A percentile compares a stretch with the other conserved stretches of the same genome.
Conservation (phyloP, 2,888 invertebrate genomes). For the Elmis aenea region DNA sequence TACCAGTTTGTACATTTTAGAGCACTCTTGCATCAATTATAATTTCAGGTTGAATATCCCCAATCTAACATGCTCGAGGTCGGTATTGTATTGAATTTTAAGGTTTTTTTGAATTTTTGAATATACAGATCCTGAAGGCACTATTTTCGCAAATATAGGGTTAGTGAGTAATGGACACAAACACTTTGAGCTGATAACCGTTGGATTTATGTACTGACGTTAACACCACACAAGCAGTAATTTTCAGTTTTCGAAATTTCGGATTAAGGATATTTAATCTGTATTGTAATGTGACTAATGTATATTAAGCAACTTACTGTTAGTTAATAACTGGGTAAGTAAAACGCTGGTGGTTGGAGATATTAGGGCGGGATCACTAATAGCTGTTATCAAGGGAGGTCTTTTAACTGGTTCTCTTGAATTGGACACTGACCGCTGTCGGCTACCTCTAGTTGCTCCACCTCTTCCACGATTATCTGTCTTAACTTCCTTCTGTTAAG, state of each 20-base stretch:
- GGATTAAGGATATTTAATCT: background rate
- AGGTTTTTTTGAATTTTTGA: too few species aligned
- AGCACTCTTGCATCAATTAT: too few species aligned
- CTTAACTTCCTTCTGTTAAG: constrained; percentile 25
- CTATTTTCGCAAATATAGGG: too few species aligned
- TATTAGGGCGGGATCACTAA: constrained; percentile 69
- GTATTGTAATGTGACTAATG: background rate
- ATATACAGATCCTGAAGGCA: too few species aligned
- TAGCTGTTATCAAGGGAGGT: constrained; percentile 65
- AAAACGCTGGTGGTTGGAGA: constrained; percentile 58
- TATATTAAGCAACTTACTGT: constrained; percentile 50
- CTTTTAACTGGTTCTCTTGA: constrained; percentile 49
- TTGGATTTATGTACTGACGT: too few species aligned
- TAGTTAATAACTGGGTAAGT: constrained; percentile 77
- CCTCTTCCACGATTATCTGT: constrained; percentile 24
- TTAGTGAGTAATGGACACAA: too few species aligned
- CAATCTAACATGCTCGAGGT: too few species aligned
- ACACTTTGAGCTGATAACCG: too few species aligned
- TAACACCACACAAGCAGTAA: constrained; percentile 4
- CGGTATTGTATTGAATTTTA: too few species aligned
- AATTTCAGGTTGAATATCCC: too few species aligned
- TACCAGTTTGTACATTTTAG: too few species aligned
- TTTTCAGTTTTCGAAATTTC: background rate
- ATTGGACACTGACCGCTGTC: constrained; percentile 52
- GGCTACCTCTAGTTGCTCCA: constrained; percentile 38